These are phyloP conservation scores for Leptogaster cylindrica DNA, from an alignment of 2,888 invertebrate species.

Conservation along the genomic window DNA sequence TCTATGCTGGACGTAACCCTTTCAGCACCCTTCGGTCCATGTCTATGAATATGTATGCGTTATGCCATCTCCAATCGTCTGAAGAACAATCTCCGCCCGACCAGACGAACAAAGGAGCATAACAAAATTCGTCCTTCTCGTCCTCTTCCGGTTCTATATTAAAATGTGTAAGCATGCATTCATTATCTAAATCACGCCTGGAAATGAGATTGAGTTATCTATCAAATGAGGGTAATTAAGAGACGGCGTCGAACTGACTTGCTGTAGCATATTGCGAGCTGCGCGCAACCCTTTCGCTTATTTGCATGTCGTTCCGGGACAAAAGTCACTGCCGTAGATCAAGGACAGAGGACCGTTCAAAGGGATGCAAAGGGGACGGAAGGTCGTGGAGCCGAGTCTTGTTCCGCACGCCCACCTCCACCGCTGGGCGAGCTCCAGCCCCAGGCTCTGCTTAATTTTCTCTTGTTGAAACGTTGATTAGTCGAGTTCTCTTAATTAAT, in stretches of 20 bases:
- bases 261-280: not conserved
- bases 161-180: too few species aligned
- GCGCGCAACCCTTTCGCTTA: conserved; percentile 4
- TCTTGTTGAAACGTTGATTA: conserved; percentile 27
- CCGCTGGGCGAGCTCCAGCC: too few species aligned
- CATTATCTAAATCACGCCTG: too few species aligned
- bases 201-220: not conserved
- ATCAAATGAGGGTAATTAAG: conserved; percentile 9
- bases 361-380: not conserved
- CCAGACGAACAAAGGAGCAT: too few species aligned
- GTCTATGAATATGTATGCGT: too few species aligned
- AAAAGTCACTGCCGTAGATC: not conserved
- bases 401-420: not conserved
- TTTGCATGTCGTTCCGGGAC: conserved; percentile 6
- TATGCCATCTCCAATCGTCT: too few species aligned
- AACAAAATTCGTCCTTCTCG: too few species aligned
- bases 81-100: too few species aligned
- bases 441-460: conserved; percentile 22
- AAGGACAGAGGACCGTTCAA: not conserved
- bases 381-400: not conserved
- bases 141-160: too few species aligned
- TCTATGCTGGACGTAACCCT: too few species aligned
- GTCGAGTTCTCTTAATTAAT: conserved; percentile 32
- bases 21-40: too few species aligned
- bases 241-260: not conserved